A percentile compares a stretch with the other conserved stretches of the same genome.
phyloP scores from a whole-genome alignment of 2,888 invertebrate genomes.

The Troides aeacus region DNA sequence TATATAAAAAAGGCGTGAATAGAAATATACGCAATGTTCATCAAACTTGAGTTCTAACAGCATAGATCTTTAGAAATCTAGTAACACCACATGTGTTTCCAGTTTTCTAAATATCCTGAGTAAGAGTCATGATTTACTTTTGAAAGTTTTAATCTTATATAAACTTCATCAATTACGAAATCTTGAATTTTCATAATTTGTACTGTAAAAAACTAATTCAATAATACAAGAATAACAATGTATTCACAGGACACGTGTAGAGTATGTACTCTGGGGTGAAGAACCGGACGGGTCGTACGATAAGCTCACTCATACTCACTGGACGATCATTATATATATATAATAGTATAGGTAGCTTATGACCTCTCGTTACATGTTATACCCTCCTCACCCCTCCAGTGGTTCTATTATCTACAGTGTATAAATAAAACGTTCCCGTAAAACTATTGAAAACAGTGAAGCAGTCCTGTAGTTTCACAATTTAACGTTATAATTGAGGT shows the following conservation, averaged over 20 bases:
- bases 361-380: conserved; percentile 54
- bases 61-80: too few species aligned
- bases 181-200: too few species aligned
- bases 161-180: too few species aligned
- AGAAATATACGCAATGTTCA: too few species aligned
- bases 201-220: not conserved
- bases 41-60: too few species aligned
- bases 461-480: conserved; percentile 35
- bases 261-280: conserved; percentile 56
- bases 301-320: conserved; percentile 63
- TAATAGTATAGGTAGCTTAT: conserved; percentile 55
- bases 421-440: conserved; percentile 35
- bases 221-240: not conserved
- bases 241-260: conserved; percentile 37
- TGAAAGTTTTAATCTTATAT: too few species aligned
- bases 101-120: too few species aligned
- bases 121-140: too few species aligned
- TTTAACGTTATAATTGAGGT: conserved; percentile 38
- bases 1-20: too few species aligned
- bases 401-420: conserved; percentile 27
- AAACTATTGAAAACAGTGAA: conserved; percentile 30
- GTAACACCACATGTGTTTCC: too few species aligned
- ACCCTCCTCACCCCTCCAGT: conserved; percentile 2
- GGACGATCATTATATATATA: conserved; percentile 69
- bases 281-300: conserved; percentile 57